These are phyloP conservation scores for Oophaga sylvatica DNA, from an alignment of 2,797 vertebrate species.

Conservation along the genomic window DNA sequence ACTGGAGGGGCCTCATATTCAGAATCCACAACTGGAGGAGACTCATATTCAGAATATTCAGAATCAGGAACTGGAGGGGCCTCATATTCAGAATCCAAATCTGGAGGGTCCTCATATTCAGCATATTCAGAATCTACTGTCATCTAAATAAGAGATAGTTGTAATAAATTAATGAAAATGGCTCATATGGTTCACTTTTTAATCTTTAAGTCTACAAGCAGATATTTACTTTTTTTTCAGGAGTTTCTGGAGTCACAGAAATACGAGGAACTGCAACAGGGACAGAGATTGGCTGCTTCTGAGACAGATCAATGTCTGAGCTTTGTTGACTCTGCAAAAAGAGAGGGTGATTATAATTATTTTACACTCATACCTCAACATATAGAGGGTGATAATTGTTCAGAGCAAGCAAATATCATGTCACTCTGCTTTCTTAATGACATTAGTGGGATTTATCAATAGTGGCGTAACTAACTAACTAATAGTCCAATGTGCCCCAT, in stretches of 20 bases:
- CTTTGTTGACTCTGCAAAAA: constrained; percentile 53
- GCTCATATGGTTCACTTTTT: neutral
- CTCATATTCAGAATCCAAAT: constrained; percentile 71
- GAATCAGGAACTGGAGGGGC: constrained; percentile 75
- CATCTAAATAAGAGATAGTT: neutral
- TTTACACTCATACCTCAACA: too few relatives aligned
- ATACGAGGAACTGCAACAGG: constrained; percentile 59
- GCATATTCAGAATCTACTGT: constrained; percentile 51
- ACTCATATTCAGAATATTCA: constrained; percentile 73
- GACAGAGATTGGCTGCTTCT: constrained; percentile 31
- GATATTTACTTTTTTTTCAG: constrained; percentile 28
- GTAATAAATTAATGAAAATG: neutral
- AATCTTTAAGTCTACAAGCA: neutral
- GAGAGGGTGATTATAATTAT: neutral
- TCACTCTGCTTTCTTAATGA: too few relatives aligned
- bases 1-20: constrained; percentile 77
- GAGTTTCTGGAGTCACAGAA: constrained; percentile 1
- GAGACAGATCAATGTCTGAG: neutral
- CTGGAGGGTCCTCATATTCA: constrained; percentile 77
- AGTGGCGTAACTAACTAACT: too few relatives aligned
- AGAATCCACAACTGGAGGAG: constrained; percentile 71
- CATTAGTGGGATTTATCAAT: too few relatives aligned
- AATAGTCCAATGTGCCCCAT: too few relatives aligned
- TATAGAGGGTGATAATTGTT: too few relatives aligned
- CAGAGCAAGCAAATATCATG: too few relatives aligned